These are phyloP conservation scores for Elephantulus edwardii DNA, from an alignment of 2,113 vertebrate genomes.

Conservation along the genomic window DNA sequence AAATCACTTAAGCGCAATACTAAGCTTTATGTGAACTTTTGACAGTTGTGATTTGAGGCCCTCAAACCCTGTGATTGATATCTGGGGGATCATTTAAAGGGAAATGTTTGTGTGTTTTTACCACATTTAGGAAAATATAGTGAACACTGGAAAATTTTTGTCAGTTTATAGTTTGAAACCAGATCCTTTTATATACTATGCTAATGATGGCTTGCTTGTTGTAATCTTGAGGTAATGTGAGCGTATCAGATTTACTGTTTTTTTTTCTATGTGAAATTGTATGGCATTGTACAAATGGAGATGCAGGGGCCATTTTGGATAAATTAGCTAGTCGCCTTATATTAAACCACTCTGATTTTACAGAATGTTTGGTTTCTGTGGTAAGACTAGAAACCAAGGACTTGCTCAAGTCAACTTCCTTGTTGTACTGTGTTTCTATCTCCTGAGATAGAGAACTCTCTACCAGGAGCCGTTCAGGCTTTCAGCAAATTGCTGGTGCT, in stretches of 20 bases:
- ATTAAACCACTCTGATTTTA: neutral
- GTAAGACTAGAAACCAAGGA: constrained; percentile 38
- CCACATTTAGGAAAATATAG: neutral
- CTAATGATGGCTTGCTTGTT: constrained; percentile 28
- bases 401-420: constrained; percentile 9
- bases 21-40: constrained; percentile 51
- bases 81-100: neutral
- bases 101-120: constrained; percentile 24
- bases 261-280: neutral
- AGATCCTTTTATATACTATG: neutral
- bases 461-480: constrained; percentile 57
- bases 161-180: constrained; percentile 38
- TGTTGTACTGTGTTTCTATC: neutral
- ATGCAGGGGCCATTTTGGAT: neutral
- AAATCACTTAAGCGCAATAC: neutral
- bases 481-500: constrained; percentile 50
- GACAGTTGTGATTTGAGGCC: neutral
- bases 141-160: constrained; percentile 20
- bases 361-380: neutral
- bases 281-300: neutral
- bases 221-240: neutral
- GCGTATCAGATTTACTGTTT: constrained; percentile 26
- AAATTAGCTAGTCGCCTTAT: neutral
- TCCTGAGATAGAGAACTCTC: constrained; percentile 38
- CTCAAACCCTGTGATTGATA: neutral